Percentiles rank a stretch among this genome's conserved stretches.
Evolutionary conservation across 2,113 vertebrate species (phyloP).

Genomic region (Notarius lentiginosus): DNA sequence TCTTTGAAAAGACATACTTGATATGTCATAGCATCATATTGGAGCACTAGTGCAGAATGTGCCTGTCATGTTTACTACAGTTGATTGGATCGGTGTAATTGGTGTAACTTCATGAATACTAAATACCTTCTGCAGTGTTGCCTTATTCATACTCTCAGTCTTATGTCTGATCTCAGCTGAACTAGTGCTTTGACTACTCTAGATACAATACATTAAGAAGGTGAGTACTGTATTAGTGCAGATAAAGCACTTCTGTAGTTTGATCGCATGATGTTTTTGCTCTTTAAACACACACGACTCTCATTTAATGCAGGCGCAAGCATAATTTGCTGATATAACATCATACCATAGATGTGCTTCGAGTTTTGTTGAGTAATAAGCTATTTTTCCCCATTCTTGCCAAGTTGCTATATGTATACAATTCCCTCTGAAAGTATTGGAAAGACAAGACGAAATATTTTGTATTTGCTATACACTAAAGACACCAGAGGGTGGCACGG

Average conservation of each 20-base stretch:
- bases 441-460: not conserved
- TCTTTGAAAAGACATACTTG: not conserved
- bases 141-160: not conserved
- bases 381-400: not conserved
- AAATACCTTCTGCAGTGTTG: not conserved
- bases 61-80: not conserved
- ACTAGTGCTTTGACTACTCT: not conserved
- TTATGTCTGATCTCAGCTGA: not conserved
- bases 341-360: not conserved
- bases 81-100: not conserved
- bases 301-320: not conserved
- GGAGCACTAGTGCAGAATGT: not conserved
- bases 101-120: not conserved
- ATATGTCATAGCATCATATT: not conserved
- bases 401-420: not conserved
- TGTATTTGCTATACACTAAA: not conserved
- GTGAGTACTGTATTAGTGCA: not conserved
- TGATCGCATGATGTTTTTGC: not conserved
- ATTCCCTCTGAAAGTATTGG: too few relatives aligned
- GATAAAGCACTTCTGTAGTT: not conserved
- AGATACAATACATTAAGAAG: not conserved
- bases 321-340: not conserved
- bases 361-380: not conserved
- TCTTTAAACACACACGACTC: not conserved
- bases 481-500: too few relatives aligned